Conservation (phyloP, 2,888 invertebrate species). For the Epiperipatus broadwayi region DNA sequence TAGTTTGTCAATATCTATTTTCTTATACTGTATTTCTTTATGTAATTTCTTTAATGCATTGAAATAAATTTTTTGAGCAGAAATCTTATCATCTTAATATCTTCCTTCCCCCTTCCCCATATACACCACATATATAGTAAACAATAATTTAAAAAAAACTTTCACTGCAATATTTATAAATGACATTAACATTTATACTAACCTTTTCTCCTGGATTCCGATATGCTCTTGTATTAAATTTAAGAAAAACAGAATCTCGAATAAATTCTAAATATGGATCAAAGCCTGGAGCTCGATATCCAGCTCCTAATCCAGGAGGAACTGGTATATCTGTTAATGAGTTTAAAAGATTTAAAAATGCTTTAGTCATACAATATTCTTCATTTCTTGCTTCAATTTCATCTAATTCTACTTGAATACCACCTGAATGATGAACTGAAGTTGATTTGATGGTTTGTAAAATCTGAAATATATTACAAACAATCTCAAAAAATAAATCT, state of each 20-base stretch:
- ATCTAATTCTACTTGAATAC: slow-evolving; percentile 58
- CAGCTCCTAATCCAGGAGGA: slow-evolving; percentile 45
- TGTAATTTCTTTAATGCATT: too few relatives aligned
- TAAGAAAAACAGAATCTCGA: slow-evolving; percentile 53
- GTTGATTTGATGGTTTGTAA: slow-evolving; percentile 20
- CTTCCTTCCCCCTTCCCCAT: too few relatives aligned
- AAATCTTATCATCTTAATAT: too few relatives aligned
- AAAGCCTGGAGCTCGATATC: slow-evolving; percentile 58
- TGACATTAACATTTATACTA: slow-evolving; percentile 9
- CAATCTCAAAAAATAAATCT: slow-evolving; percentile 15
- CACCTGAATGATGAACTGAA: slow-evolving; percentile 18
- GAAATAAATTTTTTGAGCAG: too few relatives aligned
- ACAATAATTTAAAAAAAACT: not conserved
- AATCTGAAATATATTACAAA: slow-evolving; percentile 17
- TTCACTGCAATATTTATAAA: not conserved
- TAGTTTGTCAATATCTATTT: too few relatives aligned
- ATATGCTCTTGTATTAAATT: slow-evolving; percentile 58
- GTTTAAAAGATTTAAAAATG: slow-evolving; percentile 53
- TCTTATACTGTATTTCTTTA: too few relatives aligned
- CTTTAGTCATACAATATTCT: slow-evolving; percentile 66
- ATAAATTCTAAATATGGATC: slow-evolving; percentile 72
- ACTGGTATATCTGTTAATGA: slow-evolving; percentile 47
- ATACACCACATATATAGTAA: too few relatives aligned
- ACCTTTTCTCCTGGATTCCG: slow-evolving; percentile 52
- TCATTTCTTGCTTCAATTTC: slow-evolving; percentile 79